Evolutionary conservation across 2,113 vertebrate genomes (phyloP).

Genomic region (Nesogale talazaci): DNA sequence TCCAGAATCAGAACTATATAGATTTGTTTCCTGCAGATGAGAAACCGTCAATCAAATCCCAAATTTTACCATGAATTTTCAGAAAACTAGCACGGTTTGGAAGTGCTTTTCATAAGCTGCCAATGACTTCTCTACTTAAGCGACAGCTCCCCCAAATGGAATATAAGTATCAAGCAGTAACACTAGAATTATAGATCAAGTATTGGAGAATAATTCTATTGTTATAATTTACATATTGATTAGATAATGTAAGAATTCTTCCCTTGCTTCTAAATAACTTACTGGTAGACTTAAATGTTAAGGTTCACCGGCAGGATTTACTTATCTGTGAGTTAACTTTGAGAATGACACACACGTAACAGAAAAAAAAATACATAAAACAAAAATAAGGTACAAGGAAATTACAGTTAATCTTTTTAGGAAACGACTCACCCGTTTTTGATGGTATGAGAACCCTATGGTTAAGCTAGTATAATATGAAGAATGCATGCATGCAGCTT

Average conservation of each 20-base stretch:
- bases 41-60: background rate
- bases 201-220: background rate
- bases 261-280: background rate
- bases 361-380: background rate
- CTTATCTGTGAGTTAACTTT: background rate
- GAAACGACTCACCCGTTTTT: background rate
- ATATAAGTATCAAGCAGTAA: background rate
- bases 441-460: background rate
- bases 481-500: background rate
- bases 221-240: background rate
- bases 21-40: background rate
- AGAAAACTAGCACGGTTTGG: constrained; percentile 1
- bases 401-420: background rate
- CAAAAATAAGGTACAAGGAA: too few species aligned
- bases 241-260: background rate
- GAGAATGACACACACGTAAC: background rate
- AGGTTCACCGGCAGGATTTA: constrained; percentile 23
- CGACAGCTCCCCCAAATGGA: background rate
- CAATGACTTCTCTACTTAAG: background rate
- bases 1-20: background rate
- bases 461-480: background rate
- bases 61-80: background rate
- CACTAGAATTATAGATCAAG: background rate
- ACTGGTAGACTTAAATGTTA: background rate
- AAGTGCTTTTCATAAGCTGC: background rate